Percentiles rank a stretch among this genome's conserved stretches.
Conservation (phyloP, 2,797 vertebrate genomes). For the Scomberomorus guttatus region DNA sequence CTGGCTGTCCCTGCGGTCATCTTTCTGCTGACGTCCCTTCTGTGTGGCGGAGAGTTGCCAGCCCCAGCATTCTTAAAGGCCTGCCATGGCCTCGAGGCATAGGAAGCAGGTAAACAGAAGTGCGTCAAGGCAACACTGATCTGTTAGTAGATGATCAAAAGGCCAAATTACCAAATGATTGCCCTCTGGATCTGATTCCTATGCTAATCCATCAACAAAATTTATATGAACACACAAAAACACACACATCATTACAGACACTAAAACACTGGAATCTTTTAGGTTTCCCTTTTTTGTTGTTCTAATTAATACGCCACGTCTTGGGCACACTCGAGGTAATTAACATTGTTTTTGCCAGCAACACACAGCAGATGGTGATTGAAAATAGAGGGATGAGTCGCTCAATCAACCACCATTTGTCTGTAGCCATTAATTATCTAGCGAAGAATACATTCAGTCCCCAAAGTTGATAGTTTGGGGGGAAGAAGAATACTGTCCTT, state of each 20-base stretch:
- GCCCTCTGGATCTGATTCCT: constrained; percentile 39
- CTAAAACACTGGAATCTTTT: constrained; percentile 72
- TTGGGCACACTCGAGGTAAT: constrained; percentile 87
- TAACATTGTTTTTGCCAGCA: constrained; percentile 85
- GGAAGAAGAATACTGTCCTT: constrained; percentile 84
- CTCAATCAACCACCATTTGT: constrained; percentile 89
- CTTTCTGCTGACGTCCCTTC: constrained; percentile 79
- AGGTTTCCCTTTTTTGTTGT: constrained; percentile 76
- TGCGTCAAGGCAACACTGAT: constrained; percentile 33
- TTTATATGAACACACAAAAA: constrained; percentile 46
- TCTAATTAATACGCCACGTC: constrained; percentile 87
- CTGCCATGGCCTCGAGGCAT: constrained; percentile 67
- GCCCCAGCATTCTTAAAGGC: constrained; percentile 75
- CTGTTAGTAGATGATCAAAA: constrained; percentile 56
- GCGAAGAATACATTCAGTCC: constrained; percentile 86
- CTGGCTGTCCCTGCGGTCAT: constrained; percentile 76
- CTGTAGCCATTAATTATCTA: constrained; percentile 90
- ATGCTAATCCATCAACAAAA: constrained; percentile 64
- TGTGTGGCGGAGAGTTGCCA: constrained; percentile 67
- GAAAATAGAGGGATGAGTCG: constrained; percentile 88
- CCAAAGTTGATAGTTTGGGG: constrained; percentile 87
- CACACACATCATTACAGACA: constrained; percentile 42
- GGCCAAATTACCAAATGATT: constrained; percentile 65
- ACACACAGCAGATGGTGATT: constrained; percentile 89
- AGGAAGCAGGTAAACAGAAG: constrained; percentile 48